Base-by-base conservation (phyloP, 2,888 invertebrate genomes). In the Bursaphelenchus okinawaensis region DNA sequence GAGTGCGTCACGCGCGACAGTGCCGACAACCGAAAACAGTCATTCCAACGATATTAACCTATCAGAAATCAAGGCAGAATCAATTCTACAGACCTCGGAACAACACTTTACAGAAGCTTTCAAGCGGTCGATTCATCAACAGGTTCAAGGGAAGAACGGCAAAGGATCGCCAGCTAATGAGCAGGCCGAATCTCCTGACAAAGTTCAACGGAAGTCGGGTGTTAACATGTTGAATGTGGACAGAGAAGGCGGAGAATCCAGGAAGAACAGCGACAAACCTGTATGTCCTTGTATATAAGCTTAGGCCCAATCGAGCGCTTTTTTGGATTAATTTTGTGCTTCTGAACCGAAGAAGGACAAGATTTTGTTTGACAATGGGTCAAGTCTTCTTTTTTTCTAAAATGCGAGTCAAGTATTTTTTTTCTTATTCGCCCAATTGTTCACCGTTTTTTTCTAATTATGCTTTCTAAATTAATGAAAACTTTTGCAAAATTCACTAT, bases 141-240 rank as follows among this genome's bases (percentile, higher is more conserved):
- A 59, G 40, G 20, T 40, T 22, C 50, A 50, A 9, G 29, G 20
- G 52, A 60, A 29, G 24, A 27, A 51, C 40, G 61, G 9, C 20
- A 24, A 56, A 24, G 56, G 56, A 56, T 56, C 56, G 16, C 56
- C 56, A 8, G 19, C 12, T 16, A 16, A 4, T 19, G 56, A 56
- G 12, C 56, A 50, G 29, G 23, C 6, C 6, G 40, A 40, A n/a
- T 40, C 40, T 4, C 40, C 56, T 2, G 56, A 24, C 29, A 19
- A 31, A 31, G 31, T 40, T 22, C 60, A 56, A 7, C 61, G 68
- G 7, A 68, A 68, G 55, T 68, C 67, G 52, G 68, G 68, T 12
- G 68, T 68, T 20, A 67, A 68, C 57, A 67, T 68, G 68, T 40
- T 68, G 24, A 56, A 62, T 12, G n/a, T 26, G 54, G 52, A 66